phyloP scores from a whole-genome alignment of 2,888 invertebrate species.

The Macaria liturata region DNA sequence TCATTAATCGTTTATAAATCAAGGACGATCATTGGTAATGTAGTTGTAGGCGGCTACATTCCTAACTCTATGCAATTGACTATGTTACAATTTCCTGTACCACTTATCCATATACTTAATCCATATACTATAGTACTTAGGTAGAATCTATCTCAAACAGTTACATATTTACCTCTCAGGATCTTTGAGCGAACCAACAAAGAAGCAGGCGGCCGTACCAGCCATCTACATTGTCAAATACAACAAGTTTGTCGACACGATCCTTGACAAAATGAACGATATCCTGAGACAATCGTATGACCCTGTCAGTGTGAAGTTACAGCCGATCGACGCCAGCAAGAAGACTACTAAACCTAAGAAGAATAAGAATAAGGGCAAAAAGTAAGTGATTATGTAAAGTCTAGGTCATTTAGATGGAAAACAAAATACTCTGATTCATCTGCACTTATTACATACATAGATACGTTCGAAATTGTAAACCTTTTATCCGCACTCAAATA shows the following conservation, averaged over 20 bases:
- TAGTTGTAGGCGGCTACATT: no score
- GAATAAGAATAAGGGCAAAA: slow-evolving; percentile 60
- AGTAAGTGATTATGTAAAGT: slow-evolving; percentile 48
- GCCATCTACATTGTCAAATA: slow-evolving; percentile 91
- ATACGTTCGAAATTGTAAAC: no score
- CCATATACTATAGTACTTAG: no score
- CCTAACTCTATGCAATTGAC: no score
- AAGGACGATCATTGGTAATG: no score
- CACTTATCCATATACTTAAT: no score
- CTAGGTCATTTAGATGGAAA: no score
- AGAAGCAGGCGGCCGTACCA: slow-evolving; percentile 78
- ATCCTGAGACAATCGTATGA: slow-evolving; percentile 91
- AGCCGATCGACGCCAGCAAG: slow-evolving; percentile 81
- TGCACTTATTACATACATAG: no score
- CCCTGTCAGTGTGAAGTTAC: slow-evolving; percentile 91
- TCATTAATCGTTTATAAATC: no score
- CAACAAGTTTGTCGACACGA: slow-evolving; percentile 93
- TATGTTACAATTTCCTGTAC: no score
- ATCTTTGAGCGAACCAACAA: slow-evolving; percentile 66
- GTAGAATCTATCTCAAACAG: not conserved
- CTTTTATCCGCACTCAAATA: no score
- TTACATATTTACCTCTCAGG: slow-evolving; percentile 60
- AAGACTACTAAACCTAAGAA: slow-evolving; percentile 78
- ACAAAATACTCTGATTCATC: no score
- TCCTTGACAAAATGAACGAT: slow-evolving; percentile 91